Evolutionary conservation across 2,888 invertebrate species (phyloP), one percentile per base, ranked within the genome.

Genomic region (Nebria salina): DNA sequence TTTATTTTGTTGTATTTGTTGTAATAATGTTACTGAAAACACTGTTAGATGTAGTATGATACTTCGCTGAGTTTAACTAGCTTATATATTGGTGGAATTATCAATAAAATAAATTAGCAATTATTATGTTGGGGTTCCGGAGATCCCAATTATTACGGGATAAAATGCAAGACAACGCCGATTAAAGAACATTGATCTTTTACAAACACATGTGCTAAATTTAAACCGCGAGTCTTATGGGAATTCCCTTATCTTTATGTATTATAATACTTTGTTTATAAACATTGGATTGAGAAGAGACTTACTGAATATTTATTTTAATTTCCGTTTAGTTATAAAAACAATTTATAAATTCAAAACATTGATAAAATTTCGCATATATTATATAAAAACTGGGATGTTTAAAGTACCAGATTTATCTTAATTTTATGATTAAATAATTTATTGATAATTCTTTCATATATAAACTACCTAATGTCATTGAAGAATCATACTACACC

Each of bases 41-140:
- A 70, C 70, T 70, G 70, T 25, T 70, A 9, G 26, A 8, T 70
- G 70, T 70, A 25, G 34, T 70, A 70, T 70, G 70, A 70, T 70
- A 6, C 25, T 34, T 15, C 26, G 5, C 1, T 26, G 5, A 70
- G 11, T 70, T 15, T 4, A 70, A 9, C 11, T 70, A 25, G 26
- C 34, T 70, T 70, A 70, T 70, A 70, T 70, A 70, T 70, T 54
- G 54, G 54, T 13, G 8, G 54, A 54, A 54, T 13, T 54, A 54
- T 11, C 54, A 7, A 54, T 54, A 54, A 54, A 54, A 6, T 11
- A 54, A 54, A 54, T 54, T 11, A 1, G 7, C 4, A 54, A 54
- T 54, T 54, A 54, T 54, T 7, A 54, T 54, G 54, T 54, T 5
- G 34, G 54, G 11, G 13, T 8, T 54, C 7, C 54, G 54, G 54